Conservation (phyloP, 2,797 vertebrate genomes). For the Malurus leucopterus region DNA sequence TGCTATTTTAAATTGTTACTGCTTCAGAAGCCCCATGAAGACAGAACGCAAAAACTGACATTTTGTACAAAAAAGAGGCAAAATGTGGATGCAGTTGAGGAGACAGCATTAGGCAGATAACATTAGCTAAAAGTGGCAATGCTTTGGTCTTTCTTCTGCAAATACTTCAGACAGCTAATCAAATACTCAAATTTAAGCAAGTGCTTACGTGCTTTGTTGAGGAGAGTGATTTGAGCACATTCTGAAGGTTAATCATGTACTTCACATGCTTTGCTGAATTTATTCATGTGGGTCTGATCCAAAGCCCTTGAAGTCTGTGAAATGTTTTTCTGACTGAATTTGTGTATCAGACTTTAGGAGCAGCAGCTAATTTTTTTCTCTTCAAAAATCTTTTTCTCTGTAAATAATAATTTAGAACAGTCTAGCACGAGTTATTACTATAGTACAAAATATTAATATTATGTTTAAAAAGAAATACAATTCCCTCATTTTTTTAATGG, state of each 20-base stretch:
- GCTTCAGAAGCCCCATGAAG: neutral
- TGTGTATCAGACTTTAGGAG: neutral
- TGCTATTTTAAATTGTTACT: neutral
- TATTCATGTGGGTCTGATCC: slow-evolving; percentile 4
- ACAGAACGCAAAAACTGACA: neutral
- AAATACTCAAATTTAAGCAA: slow-evolving; percentile 29
- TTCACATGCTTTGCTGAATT: slow-evolving; percentile 12
- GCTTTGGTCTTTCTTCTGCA: slow-evolving; percentile 17
- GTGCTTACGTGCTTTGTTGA: slow-evolving; percentile 17
- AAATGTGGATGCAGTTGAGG: neutral
- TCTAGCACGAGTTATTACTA: neutral
- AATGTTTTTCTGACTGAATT: neutral
- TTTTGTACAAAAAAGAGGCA: neutral
- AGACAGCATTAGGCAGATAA: neutral
- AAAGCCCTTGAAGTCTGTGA: slow-evolving; percentile 13
- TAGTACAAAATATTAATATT: neutral
- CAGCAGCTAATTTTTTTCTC: neutral
- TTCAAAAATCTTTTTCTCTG: neutral
- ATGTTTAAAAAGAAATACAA: slow-evolving; percentile 16
- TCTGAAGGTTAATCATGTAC: slow-evolving; percentile 46
- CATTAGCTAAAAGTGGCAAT: neutral
- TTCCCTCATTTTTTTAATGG: slow-evolving; percentile 5
- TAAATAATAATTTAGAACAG: slow-evolving; percentile 6
- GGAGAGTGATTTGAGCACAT: slow-evolving; percentile 1
- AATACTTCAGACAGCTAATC: slow-evolving; percentile 37